These are phyloP conservation scores for Melieria picta DNA, from an alignment of 2,888 invertebrate species.

Conservation along the genomic window DNA sequence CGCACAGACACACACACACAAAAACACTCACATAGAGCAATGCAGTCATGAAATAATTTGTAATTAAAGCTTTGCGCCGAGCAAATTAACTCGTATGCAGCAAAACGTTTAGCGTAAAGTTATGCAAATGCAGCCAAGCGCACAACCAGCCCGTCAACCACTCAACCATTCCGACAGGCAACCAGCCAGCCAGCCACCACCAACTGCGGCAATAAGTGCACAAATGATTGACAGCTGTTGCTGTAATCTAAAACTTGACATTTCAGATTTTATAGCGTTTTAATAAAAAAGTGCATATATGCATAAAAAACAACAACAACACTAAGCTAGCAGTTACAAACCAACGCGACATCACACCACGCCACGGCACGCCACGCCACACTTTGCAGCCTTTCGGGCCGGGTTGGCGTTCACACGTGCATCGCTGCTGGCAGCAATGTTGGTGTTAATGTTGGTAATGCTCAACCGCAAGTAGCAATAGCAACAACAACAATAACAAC, in stretches of 20 bases:
- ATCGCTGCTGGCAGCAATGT: background rate
- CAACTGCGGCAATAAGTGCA: constrained; percentile 12
- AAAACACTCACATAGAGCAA: background rate
- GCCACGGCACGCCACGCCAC: background rate
- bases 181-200: background rate
- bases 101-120: constrained; percentile 14
- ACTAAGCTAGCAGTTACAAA: background rate
- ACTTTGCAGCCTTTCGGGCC: background rate
- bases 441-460: background rate
- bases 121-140: constrained; percentile 4
- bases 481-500: background rate
- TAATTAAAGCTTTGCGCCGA: constrained; percentile 1
- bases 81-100: constrained; percentile 6
- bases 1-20: constrained; percentile 5
- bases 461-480: background rate
- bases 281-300: constrained; percentile 57
- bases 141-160: constrained; percentile 3
- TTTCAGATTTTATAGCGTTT: constrained; percentile 34
- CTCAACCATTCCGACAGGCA: background rate
- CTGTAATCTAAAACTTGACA: constrained; percentile 16
- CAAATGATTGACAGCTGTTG: constrained; percentile 10
- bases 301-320: constrained; percentile 46
- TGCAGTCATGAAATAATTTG: background rate
- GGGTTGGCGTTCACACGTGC: background rate
- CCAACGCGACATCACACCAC: too few species aligned